Base-by-base conservation (phyloP, 2,797 vertebrate genomes). In the Carapus acus region DNA sequence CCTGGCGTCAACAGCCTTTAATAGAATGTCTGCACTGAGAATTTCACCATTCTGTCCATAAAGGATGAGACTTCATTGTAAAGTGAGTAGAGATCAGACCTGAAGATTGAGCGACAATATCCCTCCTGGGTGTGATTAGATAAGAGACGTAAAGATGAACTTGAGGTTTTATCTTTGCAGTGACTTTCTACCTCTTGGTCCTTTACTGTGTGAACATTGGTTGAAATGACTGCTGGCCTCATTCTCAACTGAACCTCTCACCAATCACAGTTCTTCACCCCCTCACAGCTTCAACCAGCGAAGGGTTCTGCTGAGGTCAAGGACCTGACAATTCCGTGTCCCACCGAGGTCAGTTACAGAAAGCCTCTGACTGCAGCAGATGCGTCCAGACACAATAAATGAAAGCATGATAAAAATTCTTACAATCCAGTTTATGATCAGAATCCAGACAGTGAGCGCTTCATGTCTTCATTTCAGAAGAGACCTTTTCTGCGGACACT, bases 401-500 rank as follows among this genome's bases (percentile, higher is more conserved):
- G n/a, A n/a, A n/a, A n/a, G n/a, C n/a, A n/a, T n/a, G n/a, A n/a
- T n/a, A n/a, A n/a, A n/a, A n/a, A n/a, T n/a, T n/a, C n/a, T n/a
- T n/a, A n/a, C n/a, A n/a, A n/a, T n/a, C n/a, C n/a, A n/a, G n/a
- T n/a, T n/a, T n/a, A n/a, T n/a, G n/a, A n/a, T n/a, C n/a, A n/a
- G n/a, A n/a, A n/a, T n/a, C n/a, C n/a, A n/a, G n/a, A n/a, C n/a
- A n/a, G n/a, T n/a, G n/a, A n/a, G n/a, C n/a, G 12, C 33, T 42
- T 69, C 43, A 20, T 40, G 1, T 36, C 55, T 9, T 66, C 15
- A n/a, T 55, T 6, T 13, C 49, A 89, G 87, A 71, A 83, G 13
- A 70, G n/a, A 41, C 86, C 85, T 8, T 89, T 81, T 51, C 70
- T 89, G 42, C 67, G 74, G 43, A 89, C 89, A 11, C 66, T 75